Conservation (phyloP, 2,888 invertebrate species). For the Eupithecia pulchellata region DNA sequence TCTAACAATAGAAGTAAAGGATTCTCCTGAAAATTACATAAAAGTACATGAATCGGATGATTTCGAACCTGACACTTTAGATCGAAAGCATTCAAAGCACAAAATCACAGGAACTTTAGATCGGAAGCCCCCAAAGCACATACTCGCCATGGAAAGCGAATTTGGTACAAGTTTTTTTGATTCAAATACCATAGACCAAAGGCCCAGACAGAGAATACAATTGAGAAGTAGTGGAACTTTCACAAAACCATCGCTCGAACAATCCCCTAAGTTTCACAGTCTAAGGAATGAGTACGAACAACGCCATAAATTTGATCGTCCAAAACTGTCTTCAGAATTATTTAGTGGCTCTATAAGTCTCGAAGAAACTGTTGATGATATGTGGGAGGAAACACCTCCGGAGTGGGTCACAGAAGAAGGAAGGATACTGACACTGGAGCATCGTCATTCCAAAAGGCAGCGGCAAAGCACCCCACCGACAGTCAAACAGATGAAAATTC, state of each 20-base stretch:
- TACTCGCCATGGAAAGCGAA: slow-evolving; percentile 62
- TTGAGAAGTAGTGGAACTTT: slow-evolving; percentile 90
- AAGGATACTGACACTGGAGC: slow-evolving; percentile 88
- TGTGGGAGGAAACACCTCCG: slow-evolving; percentile 66
- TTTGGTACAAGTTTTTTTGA: slow-evolving; percentile 71
- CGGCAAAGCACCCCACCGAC: slow-evolving; percentile 85
- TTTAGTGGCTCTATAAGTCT: slow-evolving; percentile 66
- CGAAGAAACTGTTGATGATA: slow-evolving; percentile 62
- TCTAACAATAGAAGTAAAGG: slow-evolving; percentile 93
- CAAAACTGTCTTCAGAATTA: slow-evolving; percentile 64
- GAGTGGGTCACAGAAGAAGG: slow-evolving; percentile 85
- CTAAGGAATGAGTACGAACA: slow-evolving; percentile 91
- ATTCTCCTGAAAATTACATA: slow-evolving; percentile 91
- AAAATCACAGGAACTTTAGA: slow-evolving; percentile 90
- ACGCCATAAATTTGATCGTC: slow-evolving; percentile 75
- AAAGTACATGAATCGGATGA: slow-evolving; percentile 92
- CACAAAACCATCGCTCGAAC: slow-evolving; percentile 79
- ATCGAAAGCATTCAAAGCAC: slow-evolving; percentile 88
- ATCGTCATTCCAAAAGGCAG: slow-evolving; percentile 90
- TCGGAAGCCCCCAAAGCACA: slow-evolving; percentile 87
- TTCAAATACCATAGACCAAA: slow-evolving; percentile 57
- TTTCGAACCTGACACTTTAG: slow-evolving; percentile 94
- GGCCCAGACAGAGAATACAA: slow-evolving; percentile 83
- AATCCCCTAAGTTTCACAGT: slow-evolving; percentile 86
- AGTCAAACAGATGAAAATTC: slow-evolving; percentile 74